A percentile compares a stretch with the other conserved stretches of the same genome.
Conservation (phyloP, 2,797 vertebrate species). For the Ciconia nigra region DNA sequence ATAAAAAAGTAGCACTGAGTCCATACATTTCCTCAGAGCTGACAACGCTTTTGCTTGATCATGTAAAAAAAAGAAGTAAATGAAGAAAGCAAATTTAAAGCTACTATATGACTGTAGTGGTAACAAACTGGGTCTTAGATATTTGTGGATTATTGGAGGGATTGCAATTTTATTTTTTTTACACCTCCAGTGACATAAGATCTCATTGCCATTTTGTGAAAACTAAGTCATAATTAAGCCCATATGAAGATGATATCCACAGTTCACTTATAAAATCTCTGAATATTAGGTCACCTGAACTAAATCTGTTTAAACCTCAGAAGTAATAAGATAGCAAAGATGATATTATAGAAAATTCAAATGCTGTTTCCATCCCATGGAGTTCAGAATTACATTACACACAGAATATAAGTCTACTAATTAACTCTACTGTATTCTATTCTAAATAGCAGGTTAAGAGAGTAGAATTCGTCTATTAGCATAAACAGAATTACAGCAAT, state of each 20-base stretch:
- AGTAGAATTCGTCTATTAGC: conserved; percentile 57
- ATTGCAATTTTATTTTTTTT: background rate
- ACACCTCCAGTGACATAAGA: background rate
- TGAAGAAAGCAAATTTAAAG: background rate
- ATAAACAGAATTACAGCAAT: conserved; percentile 54
- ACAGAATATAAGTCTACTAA: conserved; percentile 69
- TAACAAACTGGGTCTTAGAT: background rate
- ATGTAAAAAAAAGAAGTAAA: background rate
- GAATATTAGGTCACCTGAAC: conserved; percentile 56
- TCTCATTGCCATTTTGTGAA: conserved; percentile 39
- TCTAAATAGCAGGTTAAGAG: conserved; percentile 63
- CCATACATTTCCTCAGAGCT: background rate
- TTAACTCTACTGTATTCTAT: conserved; percentile 65
- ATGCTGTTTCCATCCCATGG: conserved; percentile 55
- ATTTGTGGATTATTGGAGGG: background rate
- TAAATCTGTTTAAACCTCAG: conserved; percentile 62
- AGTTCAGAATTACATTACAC: conserved; percentile 70
- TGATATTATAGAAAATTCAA: conserved; percentile 65
- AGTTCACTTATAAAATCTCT: conserved; percentile 56
- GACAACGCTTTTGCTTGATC: background rate
- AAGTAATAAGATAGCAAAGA: conserved; percentile 68
- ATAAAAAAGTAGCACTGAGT: background rate
- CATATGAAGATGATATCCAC: conserved; percentile 30
- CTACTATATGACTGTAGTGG: background rate
- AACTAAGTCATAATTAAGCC: background rate